Conservation (phyloP, 2,888 invertebrate species). For the Tuta absoluta region DNA sequence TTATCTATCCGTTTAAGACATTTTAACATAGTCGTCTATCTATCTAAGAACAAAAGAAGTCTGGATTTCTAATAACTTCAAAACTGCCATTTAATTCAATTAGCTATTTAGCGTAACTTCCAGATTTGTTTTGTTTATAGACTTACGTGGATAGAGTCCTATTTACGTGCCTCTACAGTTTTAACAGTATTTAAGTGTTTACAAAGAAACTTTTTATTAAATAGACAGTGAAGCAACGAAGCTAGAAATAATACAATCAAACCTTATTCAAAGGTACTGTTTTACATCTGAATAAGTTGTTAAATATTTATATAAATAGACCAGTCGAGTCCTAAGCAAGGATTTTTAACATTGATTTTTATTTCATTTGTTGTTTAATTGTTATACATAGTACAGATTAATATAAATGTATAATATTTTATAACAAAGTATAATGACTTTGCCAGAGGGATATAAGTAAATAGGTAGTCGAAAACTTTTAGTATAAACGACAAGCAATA, state of each 20-base stretch:
- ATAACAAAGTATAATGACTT: conserved; percentile 44
- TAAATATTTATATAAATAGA: conserved; percentile 42
- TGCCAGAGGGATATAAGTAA: conserved; percentile 78
- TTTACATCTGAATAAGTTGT: conserved; percentile 25
- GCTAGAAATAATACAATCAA: conserved; percentile 39
- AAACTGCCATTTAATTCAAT: conserved; percentile 18
- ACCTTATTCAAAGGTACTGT: conserved; percentile 24
- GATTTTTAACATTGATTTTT: conserved; percentile 42
- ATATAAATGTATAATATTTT: conserved; percentile 42
- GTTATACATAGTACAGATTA: conserved; percentile 48
- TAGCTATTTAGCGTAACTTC: conserved; percentile 6
- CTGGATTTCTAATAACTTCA: conserved; percentile 9
- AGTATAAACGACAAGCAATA: conserved; percentile 81
- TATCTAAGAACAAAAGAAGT: conserved; percentile 21
- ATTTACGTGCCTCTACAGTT: conserved; percentile 17
- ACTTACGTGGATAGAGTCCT: not conserved
- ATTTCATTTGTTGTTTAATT: conserved; percentile 46
- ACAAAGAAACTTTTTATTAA: conserved; percentile 34
- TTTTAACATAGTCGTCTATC: conserved; percentile 34
- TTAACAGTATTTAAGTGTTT: conserved; percentile 33
- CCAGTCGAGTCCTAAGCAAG: conserved; percentile 51
- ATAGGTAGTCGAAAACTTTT: conserved; percentile 77
- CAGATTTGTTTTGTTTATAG: conserved; percentile 19
- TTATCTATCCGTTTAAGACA: not conserved
- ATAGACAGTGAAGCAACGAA: conserved; percentile 62